Evolutionary conservation across 2,888 invertebrate genomes (phyloP).

Genomic region (Villa cingulata): DNA sequence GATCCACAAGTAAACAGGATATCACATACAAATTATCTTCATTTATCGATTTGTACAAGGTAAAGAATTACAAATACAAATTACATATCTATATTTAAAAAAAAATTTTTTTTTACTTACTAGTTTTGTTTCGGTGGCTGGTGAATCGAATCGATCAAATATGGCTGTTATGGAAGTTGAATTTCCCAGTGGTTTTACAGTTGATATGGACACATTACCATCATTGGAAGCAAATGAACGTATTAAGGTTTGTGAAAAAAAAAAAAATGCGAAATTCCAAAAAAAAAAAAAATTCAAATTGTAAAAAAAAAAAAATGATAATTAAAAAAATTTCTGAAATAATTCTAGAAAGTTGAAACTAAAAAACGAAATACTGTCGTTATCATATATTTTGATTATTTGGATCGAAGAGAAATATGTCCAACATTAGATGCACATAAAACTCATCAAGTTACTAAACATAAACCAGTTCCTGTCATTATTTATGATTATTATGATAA

Average conservation of each 20-base stretch:
- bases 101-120: too few species aligned
- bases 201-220: conserved; percentile 66
- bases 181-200: conserved; percentile 81
- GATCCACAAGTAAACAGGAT: conserved; percentile 81
- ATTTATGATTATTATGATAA: conserved; percentile 89
- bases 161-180: conserved; percentile 84
- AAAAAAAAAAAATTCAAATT: too few species aligned
- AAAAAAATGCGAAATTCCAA: background rate
- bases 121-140: conserved; percentile 29
- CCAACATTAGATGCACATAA: conserved; percentile 78
- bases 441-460: conserved; percentile 72
- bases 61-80: too few species aligned
- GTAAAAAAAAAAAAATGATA: background rate
- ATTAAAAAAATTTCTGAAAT: background rate
- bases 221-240: conserved; percentile 43
- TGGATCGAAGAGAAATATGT: conserved; percentile 57
- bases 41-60: conserved; percentile 74
- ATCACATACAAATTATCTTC: conserved; percentile 66
- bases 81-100: too few species aligned
- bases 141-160: conserved; percentile 44
- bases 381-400: conserved; percentile 62
- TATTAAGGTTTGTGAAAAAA: conserved; percentile 25
- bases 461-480: conserved; percentile 73
- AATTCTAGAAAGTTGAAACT: conserved; percentile 47
- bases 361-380: conserved; percentile 49